phyloP scores from a whole-genome alignment of 2,888 invertebrate species.

The Anagyrus pseudococci region DNA sequence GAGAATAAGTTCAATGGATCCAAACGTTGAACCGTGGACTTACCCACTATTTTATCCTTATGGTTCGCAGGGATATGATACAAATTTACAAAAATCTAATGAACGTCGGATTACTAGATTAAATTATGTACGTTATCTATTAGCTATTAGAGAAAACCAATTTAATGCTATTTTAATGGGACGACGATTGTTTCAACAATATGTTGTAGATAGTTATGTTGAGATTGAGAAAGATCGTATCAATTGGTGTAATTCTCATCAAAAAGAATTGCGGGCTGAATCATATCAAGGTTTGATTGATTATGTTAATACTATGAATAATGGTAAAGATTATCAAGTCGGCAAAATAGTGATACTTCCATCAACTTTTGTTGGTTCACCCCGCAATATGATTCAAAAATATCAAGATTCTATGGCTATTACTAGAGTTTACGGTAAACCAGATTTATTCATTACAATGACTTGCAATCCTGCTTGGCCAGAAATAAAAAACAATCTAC shows the following conservation, averaged over 20 bases:
- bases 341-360: not conserved
- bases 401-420: slow-evolving; percentile 58
- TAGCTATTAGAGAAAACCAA: not conserved
- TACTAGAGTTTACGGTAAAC: slow-evolving; percentile 57
- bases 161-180: slow-evolving; percentile 23
- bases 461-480: slow-evolving; percentile 58
- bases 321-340: not conserved
- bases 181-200: slow-evolving; percentile 37
- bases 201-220: slow-evolving; percentile 36
- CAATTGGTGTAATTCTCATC: slow-evolving; percentile 15
- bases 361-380: slow-evolving; percentile 47
- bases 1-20: slow-evolving; percentile 39
- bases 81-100: slow-evolving; percentile 19
- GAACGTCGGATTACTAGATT: slow-evolving; percentile 9
- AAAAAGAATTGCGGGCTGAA: slow-evolving; percentile 23
- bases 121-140: slow-evolving; percentile 5
- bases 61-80: slow-evolving; percentile 38
- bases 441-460: slow-evolving; percentile 42
- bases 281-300: slow-evolving; percentile 33
- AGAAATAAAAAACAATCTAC: slow-evolving; percentile 54
- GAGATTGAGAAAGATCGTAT: slow-evolving; percentile 1
- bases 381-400: slow-evolving; percentile 53
- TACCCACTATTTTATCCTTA: slow-evolving; percentile 42
- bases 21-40: slow-evolving; percentile 41
- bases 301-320: slow-evolving; percentile 16